Base-by-base conservation (phyloP, 2,113 vertebrate species). In the Amia ocellicauda region DNA sequence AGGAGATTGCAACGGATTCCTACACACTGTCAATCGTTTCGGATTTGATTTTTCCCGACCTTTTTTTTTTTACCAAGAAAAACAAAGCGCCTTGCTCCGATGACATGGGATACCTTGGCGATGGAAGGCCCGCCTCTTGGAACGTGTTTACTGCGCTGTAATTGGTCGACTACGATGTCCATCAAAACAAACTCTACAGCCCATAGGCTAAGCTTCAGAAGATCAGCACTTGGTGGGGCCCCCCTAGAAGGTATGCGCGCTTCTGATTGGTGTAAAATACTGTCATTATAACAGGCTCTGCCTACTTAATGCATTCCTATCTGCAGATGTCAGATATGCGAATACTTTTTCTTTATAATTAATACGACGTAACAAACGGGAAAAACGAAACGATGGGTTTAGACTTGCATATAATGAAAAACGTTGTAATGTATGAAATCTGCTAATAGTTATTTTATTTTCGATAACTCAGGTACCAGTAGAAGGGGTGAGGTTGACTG, bases 71-170 rank as follows among this genome's bases (percentile, higher is more conserved):
- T 59, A 52, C 47, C 56, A 70, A 71, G 69, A 78, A 85, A 76
- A 90, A 88, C 85, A 89, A 86, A 84, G 81, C 83, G 57, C 59
- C 51, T 70, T 52, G 54, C 81, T 64, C 69, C 72, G 63, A 71
- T 69, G 80, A 82, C 76, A 77, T 56, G 62, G 68, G 67, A 83
- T 66, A 74, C 62, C 29, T 20, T 27, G 9, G 51, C 26, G 52
- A 41, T 17, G 41, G 56, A 31, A 36, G 42, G 1, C 24, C 82
- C 75, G 65, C 74, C 86, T 63, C 58, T 69, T 70, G 28, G 31
- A 42, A 53, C 66, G 62, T 62, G 77, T 75, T 75, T 74, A 49
- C 56, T 62, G 68, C 2, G 2, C 19, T 69, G 10, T 71, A 19
- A 86, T 83, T 86, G 80, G 81, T 43, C 63, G 3, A 9, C 0